These are phyloP conservation scores for Micromesistius poutassou DNA, from an alignment of 2,797 vertebrate genomes.

Conservation along the genomic window DNA sequence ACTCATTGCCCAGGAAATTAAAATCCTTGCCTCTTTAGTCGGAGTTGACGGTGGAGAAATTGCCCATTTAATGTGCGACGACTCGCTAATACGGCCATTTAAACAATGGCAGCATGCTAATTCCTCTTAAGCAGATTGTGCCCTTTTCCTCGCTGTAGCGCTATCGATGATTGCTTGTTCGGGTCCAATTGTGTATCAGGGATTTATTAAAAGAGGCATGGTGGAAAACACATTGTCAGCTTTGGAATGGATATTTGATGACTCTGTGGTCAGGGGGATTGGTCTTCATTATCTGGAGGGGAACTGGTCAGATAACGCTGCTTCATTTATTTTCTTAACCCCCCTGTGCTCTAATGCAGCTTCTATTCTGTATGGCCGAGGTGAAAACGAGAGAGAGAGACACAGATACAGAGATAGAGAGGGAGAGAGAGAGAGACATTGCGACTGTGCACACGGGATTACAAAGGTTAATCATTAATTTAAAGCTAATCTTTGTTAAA, in stretches of 20 bases:
- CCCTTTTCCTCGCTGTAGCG: constrained; percentile 51
- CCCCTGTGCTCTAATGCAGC: constrained; percentile 60
- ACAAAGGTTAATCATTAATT: constrained; percentile 80
- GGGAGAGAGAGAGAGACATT: constrained; percentile 47
- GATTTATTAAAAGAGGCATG: constrained; percentile 65
- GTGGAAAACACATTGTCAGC: constrained; percentile 50
- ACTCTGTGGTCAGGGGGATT: constrained; percentile 61
- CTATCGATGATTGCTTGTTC: constrained; percentile 42
- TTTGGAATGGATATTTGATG: constrained; percentile 67
- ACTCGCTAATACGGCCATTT: constrained; percentile 62
- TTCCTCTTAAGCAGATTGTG: constrained; percentile 56
- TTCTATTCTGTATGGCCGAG: constrained; percentile 53
- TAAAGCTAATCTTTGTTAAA: constrained; percentile 76
- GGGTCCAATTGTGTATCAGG: constrained; percentile 41
- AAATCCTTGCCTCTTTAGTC: constrained; percentile 69
- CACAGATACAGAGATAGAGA: constrained; percentile 35
- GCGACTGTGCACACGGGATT: constrained; percentile 65
- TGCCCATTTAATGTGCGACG: constrained; percentile 74
- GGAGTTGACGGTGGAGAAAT: constrained; percentile 74
- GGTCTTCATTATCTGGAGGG: constrained; percentile 70
- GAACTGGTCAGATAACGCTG: constrained; percentile 66
- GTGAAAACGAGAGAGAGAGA: constrained; percentile 41
- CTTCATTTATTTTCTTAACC: constrained; percentile 70
- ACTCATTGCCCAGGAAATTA: constrained; percentile 63
- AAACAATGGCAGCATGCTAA: constrained; percentile 61